phyloP scores from a whole-genome alignment of 2,888 invertebrate genomes.

The Muschampia plurimacula region DNA sequence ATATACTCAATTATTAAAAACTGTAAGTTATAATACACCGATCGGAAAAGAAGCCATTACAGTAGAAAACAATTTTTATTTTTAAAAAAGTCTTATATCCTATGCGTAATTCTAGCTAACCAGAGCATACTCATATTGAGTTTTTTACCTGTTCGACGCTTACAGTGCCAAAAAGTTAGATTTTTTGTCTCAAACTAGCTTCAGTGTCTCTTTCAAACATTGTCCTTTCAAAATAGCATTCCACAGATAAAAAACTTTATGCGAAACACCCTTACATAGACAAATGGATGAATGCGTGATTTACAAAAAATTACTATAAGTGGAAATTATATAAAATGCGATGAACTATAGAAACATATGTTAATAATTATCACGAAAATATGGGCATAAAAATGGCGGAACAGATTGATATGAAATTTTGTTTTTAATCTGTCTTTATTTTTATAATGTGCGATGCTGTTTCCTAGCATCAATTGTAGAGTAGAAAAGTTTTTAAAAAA shows the following conservation, averaged over 20 bases:
- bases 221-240: constrained; percentile 46
- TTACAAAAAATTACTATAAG: constrained; percentile 30
- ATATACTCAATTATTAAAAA: constrained; percentile 53
- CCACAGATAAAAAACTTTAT: constrained; percentile 62
- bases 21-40: constrained; percentile 67
- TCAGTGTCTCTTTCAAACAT: neutral
- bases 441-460: neutral
- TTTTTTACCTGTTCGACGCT: constrained; percentile 61
- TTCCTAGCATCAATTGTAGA: constrained; percentile 25
- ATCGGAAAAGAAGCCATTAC: constrained; percentile 79
- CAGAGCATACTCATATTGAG: constrained; percentile 64
- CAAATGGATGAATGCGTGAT: constrained; percentile 64
- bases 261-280: constrained; percentile 65
- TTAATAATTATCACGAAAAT: constrained; percentile 25
- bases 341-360: constrained; percentile 23
- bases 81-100: constrained; percentile 74
- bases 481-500: constrained; percentile 36
- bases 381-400: constrained; percentile 32
- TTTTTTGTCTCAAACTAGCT: constrained; percentile 3
- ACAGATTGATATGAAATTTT: constrained; percentile 46
- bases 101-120: constrained; percentile 77
- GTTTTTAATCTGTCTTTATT: constrained; percentile 13
- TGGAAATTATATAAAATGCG: constrained; percentile 32
- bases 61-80: constrained; percentile 75
- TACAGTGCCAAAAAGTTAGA: neutral